A percentile compares a stretch with the other conserved stretches of the same genome.
phyloP scores from a whole-genome alignment of 2,888 invertebrate genomes.

The Bombylius major region DNA sequence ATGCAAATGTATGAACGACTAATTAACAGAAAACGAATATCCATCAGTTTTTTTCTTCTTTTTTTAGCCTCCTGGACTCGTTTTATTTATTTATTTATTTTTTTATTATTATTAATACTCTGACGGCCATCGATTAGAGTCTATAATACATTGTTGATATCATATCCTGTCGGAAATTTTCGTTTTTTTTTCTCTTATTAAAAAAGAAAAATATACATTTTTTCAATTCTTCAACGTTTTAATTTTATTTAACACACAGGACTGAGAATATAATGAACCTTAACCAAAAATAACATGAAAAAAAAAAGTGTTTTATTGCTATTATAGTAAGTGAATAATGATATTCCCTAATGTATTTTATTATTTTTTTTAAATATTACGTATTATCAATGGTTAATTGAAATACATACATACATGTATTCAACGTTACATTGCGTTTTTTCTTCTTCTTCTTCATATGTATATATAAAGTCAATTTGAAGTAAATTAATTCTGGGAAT shows the following conservation, averaged over 20 bases:
- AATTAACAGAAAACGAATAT: conserved; percentile 15
- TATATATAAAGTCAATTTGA: too few relatives aligned
- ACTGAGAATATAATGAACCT: too few relatives aligned
- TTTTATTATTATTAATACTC: too few relatives aligned
- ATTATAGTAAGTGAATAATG: too few relatives aligned
- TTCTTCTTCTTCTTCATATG: background rate
- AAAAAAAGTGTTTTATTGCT: background rate
- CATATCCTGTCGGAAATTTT: too few relatives aligned
- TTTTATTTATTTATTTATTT: too few relatives aligned
- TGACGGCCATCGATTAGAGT: too few relatives aligned
- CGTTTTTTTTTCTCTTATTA: background rate
- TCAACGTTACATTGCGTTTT: conserved; percentile 7
- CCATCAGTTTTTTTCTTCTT: background rate
- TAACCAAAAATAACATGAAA: background rate
- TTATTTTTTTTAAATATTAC: background rate
- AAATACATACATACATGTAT: conserved; percentile 3
- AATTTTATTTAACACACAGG: too few relatives aligned
- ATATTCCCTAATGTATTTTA: background rate
- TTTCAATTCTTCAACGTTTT: too few relatives aligned
- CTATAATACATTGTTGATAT: too few relatives aligned
- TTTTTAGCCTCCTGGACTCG: background rate
- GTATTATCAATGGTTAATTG: conserved; percentile 9
- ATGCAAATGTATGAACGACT: conserved; percentile 16
- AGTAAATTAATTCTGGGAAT: conserved; percentile 2
- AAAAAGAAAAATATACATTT: too few relatives aligned